Evolutionary conservation across 2,888 invertebrate genomes (phyloP).

Genomic region (Meghimatium bilineatum): DNA sequence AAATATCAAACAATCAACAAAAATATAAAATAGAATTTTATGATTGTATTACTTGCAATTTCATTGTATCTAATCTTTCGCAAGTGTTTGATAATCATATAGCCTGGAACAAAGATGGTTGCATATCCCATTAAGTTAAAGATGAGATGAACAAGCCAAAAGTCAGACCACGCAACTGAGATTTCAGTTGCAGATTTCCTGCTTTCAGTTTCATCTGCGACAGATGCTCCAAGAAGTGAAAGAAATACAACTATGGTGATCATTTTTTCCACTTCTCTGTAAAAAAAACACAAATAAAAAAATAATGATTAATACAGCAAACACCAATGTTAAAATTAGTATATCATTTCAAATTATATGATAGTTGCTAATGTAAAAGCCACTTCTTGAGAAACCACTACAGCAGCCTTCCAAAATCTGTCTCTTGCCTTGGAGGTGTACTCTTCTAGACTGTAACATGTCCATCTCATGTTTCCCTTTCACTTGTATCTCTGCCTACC

Average conservation of each 20-base stretch:
- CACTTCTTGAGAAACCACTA: too few species aligned
- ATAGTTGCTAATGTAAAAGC: too few species aligned
- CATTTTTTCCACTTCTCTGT: conserved; percentile 17
- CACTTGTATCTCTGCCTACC: too few species aligned
- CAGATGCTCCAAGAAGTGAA: not conserved
- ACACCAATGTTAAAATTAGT: too few species aligned
- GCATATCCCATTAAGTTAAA: conserved; percentile 91
- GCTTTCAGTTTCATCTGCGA: not conserved
- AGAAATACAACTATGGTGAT: not conserved
- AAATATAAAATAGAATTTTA: too few species aligned
- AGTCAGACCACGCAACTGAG: conserved; percentile 59
- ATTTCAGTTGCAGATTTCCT: not conserved
- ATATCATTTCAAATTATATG: too few species aligned
- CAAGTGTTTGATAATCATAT: conserved; percentile 88
- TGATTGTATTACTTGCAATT: conserved; percentile 82
- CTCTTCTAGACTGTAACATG: too few species aligned
- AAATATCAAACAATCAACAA: not conserved
- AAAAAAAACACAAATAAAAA: not conserved
- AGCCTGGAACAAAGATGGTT: conserved; percentile 91
- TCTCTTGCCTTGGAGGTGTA: too few species aligned
- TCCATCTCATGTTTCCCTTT: too few species aligned
- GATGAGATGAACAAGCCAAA: conserved; percentile 86
- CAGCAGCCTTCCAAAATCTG: too few species aligned
- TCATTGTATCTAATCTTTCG: conserved; percentile 85
- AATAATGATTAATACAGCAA: not conserved